Evolutionary conservation across 1,140 invertebrate species (phyloP), one percentile per base, ranked within the genome.

Genomic region (Scylla paramamosain): DNA sequence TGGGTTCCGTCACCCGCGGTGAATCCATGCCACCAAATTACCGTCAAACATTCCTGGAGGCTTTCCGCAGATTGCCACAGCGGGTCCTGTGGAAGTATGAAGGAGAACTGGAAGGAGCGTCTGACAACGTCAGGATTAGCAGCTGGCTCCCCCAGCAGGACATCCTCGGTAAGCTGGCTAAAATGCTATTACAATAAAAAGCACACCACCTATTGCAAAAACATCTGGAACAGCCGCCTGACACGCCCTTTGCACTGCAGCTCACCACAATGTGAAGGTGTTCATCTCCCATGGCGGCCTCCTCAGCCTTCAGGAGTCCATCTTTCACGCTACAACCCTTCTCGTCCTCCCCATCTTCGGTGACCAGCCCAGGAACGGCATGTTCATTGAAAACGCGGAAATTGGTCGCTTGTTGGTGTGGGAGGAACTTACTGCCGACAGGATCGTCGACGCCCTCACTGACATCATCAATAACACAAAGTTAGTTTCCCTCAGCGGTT

Each of bases 61-160:
- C 92, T 52, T 96, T 96, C 88, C 39, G 88, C 4, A 31, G 84
- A 59, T n/a, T 96, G 29, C 28, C 77, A 12, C 96, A 96, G 86
- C 39, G 93, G 20, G 93, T 96, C 77, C 39, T 96, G 52, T 96
- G 96, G 96, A 96, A 96, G 88, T 96, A 83, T 48, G 96, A 96
- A 46, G 92, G 67, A 67, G 48, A 96, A 1, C 67, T 95, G 14
- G 86, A 93, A 32, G 93, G 77, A 0, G 16, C 96, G 6, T 84
- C 96, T 4, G 46, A 91, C 6, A 96, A 96, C 84, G 93, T 96
- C 10, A 39, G 28, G 84, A 87, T 95, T 29, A 92, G 94, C 48
- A 92, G 87, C 29, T 95, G 94, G 94, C 83, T 95, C 25, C 90
- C 94, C 4, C 94, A 95, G 90, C 94, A 95, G 82, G 94, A 95